Percentiles rank a stretch among this genome's conserved stretches.
These are phyloP conservation scores for Cataglyphis hispanica DNA, from an alignment of 1,140 invertebrate genomes.

Conservation along the genomic window DNA sequence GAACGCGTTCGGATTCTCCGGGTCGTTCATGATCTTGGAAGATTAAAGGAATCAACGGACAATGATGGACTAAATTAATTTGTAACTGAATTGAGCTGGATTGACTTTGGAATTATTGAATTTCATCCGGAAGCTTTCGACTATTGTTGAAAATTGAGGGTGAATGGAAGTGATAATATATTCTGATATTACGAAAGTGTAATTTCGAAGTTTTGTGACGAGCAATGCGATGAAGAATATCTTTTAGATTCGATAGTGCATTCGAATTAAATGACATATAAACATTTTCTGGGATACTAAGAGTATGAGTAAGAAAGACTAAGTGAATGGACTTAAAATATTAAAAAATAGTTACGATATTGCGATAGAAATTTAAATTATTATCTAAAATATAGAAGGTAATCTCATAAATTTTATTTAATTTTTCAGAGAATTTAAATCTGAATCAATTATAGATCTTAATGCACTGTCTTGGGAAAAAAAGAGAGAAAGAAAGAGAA, in stretches of 20 bases:
- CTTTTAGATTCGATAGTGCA: neutral
- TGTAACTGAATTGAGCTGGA: neutral
- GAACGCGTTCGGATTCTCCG: neutral
- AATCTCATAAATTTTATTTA: neutral
- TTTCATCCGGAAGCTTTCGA: neutral
- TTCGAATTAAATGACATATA: neutral
- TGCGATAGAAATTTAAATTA: neutral
- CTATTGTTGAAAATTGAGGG: neutral
- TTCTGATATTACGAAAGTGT: slow-evolving; percentile 11
- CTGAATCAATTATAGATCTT: neutral
- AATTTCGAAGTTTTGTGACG: slow-evolving; percentile 21
- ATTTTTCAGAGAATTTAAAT: neutral
- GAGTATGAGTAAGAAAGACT: neutral
- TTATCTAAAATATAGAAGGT: neutral
- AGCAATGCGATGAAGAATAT: neutral
- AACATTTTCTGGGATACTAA: neutral
- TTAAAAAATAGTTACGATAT: neutral
- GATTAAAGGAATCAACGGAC: neutral
- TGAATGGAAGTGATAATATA: slow-evolving; percentile 25
- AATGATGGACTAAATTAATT: neutral
- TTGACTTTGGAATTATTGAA: neutral
- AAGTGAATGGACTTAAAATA: neutral
- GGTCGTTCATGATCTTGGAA: neutral
- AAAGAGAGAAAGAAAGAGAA: neutral
- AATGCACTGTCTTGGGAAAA: neutral